These are phyloP conservation scores for Acrobasis repandana DNA, from an alignment of 2,888 invertebrate species.

Conservation along the genomic window DNA sequence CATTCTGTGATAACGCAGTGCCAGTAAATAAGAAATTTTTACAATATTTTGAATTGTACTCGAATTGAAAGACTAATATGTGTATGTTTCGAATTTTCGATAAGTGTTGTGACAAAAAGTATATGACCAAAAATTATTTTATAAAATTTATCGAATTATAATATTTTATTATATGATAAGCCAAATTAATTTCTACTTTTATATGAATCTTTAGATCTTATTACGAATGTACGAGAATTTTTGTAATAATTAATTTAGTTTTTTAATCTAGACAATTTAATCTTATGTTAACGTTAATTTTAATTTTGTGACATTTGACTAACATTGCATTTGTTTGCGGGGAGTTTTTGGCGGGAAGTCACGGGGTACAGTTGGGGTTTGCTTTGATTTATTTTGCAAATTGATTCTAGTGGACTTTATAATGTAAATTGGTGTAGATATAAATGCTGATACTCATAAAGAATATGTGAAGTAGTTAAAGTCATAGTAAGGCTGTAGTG, in stretches of 20 bases:
- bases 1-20: conserved; percentile 71
- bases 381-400: too few relatives aligned
- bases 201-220: conserved; percentile 3
- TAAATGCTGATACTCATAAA: too few relatives aligned
- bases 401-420: too few relatives aligned
- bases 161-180: not conserved
- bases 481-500: too few relatives aligned
- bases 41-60: conserved; percentile 23
- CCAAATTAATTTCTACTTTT: conserved; percentile 10
- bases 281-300: conserved; percentile 8
- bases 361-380: too few relatives aligned
- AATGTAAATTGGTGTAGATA: too few relatives aligned
- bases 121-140: conserved; percentile 30
- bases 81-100: conserved; percentile 25
- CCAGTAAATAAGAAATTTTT: conserved; percentile 50
- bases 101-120: conserved; percentile 25
- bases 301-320: conserved; percentile 23
- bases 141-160: conserved; percentile 19
- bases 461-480: too few relatives aligned
- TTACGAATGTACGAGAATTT: conserved; percentile 4
- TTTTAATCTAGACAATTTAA: not conserved
- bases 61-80: conserved; percentile 22
- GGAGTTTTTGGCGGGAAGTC: too few relatives aligned
- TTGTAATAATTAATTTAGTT: not conserved
- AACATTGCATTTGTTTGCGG: too few relatives aligned